These are phyloP conservation scores for Phorcus lineatus DNA, from an alignment of 2,888 invertebrate genomes.

Conservation along the genomic window DNA sequence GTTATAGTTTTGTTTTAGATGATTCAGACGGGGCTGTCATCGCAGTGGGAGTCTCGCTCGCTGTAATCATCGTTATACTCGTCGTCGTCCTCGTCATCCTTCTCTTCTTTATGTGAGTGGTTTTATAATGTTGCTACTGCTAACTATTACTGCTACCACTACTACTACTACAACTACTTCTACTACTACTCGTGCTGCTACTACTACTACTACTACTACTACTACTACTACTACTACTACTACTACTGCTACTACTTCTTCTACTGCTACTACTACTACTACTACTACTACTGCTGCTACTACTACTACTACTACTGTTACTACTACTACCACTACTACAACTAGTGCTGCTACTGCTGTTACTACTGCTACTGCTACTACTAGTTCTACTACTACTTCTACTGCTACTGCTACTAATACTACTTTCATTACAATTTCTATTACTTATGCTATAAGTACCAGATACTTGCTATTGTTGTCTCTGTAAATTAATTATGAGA, in stretches of 20 bases:
- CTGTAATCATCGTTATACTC: no score
- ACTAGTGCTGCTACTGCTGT: constrained; percentile 14
- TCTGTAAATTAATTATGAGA: no score
- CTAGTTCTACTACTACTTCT: neutral
- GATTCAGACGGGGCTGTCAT: no score
- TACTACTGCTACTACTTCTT: constrained; percentile 24
- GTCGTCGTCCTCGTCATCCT: no score
- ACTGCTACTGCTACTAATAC: neutral
- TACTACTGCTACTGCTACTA: constrained; percentile 3
- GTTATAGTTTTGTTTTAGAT: no score
- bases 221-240: constrained; percentile 29
- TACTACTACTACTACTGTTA: constrained; percentile 26
- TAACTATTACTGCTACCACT: neutral
- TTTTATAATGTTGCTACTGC: no score
- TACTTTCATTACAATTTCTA: neutral
- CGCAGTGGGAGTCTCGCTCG: no score
- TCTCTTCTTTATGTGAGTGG: no score
- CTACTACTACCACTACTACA: constrained; percentile 29
- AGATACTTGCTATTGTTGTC: neutral
- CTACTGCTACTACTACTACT: constrained; percentile 17
- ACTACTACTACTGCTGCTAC: constrained; percentile 28
- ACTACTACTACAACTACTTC: constrained; percentile 9
- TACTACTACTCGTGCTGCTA: neutral
- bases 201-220: constrained; percentile 28
- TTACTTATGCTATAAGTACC: neutral